Conservation (phyloP, 2,888 invertebrate genomes). For the Micoletzkya japonica region DNA sequence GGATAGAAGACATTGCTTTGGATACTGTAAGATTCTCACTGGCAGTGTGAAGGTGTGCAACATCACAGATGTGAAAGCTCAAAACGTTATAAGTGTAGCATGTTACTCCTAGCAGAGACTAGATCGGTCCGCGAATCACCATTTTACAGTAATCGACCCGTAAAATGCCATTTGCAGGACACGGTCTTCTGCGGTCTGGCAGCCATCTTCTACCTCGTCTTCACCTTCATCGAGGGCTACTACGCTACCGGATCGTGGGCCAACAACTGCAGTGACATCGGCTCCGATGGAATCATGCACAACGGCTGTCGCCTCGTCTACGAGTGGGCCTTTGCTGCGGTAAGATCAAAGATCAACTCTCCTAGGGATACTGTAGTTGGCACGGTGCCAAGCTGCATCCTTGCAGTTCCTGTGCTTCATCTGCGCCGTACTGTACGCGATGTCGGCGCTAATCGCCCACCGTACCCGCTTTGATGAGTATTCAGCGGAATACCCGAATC, state of each 20-base stretch:
- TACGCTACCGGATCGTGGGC: constrained; percentile 62
- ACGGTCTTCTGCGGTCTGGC: constrained; percentile 50
- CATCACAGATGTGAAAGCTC: too few relatives aligned
- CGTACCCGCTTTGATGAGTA: constrained; percentile 38
- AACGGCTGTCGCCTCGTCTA: constrained; percentile 59
- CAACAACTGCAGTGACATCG: constrained; percentile 63
- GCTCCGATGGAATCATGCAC: constrained; percentile 57
- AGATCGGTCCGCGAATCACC: too few relatives aligned
- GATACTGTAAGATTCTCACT: too few relatives aligned
- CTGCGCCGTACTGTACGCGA: constrained; percentile 44
- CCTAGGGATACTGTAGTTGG: not conserved
- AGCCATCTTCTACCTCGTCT: constrained; percentile 49
- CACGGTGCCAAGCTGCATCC: not conserved
- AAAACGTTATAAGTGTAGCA: too few relatives aligned
- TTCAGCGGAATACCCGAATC: too few relatives aligned
- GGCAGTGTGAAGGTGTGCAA: too few relatives aligned
- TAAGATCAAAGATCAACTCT: too few relatives aligned
- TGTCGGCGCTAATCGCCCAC: constrained; percentile 38
- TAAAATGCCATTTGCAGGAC: constrained; percentile 40
- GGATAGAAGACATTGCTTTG: too few relatives aligned
- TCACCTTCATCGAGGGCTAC: constrained; percentile 57
- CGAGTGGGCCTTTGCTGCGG: constrained; percentile 62
- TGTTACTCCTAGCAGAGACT: too few relatives aligned
- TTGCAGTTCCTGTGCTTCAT: constrained; percentile 52
- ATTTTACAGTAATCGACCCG: not conserved